Evolutionary conservation across 2,113 vertebrate species (phyloP).

Genomic region (Etheostoma cragini): DNA sequence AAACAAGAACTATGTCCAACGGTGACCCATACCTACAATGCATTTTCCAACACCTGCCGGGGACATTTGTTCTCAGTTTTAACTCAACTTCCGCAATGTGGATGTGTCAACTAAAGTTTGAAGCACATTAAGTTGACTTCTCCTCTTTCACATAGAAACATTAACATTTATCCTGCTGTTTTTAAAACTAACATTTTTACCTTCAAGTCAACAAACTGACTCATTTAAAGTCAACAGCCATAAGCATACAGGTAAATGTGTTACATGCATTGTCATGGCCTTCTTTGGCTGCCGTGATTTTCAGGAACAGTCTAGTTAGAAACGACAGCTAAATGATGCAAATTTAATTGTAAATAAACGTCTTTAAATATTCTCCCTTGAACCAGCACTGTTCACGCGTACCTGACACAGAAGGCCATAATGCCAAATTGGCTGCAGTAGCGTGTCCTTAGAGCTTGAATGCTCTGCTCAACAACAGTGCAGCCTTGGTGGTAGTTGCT

Average conservation of each 20-base stretch:
- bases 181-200: constrained; percentile 25
- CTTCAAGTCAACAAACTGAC: neutral
- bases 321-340: constrained; percentile 7
- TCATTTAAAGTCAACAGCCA: too few relatives aligned
- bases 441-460: constrained; percentile 1
- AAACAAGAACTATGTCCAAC: neutral
- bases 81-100: constrained; percentile 5
- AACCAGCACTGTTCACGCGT: neutral
- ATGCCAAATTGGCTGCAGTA: neutral
- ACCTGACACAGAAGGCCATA: neutral
- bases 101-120: neutral
- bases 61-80: constrained; percentile 21
- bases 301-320: constrained; percentile 18
- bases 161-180: constrained; percentile 9
- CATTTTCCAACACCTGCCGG: constrained; percentile 5
- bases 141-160: neutral
- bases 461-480: constrained; percentile 1
- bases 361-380: constrained; percentile 12
- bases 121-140: neutral
- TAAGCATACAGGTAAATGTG: neutral
- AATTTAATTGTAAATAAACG: constrained; percentile 20
- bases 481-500: neutral
- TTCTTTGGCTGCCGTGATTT: neutral
- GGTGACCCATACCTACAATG: neutral
- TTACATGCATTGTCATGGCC: neutral